Evolutionary conservation across 2,113 vertebrate species (phyloP).

Genomic region (Microtus ochrogaster): DNA sequence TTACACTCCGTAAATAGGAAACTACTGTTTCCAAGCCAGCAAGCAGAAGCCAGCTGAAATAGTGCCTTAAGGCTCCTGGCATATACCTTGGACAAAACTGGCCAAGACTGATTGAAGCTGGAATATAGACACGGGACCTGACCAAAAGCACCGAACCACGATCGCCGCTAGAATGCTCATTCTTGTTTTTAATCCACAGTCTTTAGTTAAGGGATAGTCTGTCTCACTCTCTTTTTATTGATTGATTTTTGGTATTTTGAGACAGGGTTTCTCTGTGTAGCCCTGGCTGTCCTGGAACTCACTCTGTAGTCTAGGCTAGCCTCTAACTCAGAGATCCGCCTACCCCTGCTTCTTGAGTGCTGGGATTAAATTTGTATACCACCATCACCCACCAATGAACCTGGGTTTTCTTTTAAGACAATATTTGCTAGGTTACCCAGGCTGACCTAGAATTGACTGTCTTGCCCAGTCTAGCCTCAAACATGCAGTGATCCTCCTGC

Average conservation of each 20-base stretch:
- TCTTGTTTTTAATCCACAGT: neutral
- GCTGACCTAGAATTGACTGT: neutral
- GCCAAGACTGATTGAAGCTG: neutral
- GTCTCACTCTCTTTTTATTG: neutral
- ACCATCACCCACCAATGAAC: neutral
- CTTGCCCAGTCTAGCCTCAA: neutral
- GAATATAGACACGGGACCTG: neutral
- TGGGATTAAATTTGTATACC: neutral
- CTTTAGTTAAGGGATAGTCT: slow-evolving; percentile 21
- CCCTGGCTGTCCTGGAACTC: neutral
- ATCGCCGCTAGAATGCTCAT: neutral
- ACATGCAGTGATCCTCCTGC: neutral
- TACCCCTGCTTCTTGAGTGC: neutral
- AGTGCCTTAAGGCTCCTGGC: neutral
- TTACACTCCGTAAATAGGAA: slow-evolving; percentile 58
- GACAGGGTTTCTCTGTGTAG: neutral
- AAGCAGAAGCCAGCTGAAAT: slow-evolving; percentile 43
- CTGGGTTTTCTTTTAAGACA: neutral
- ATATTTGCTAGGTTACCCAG: neutral
- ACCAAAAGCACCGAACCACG: neutral
- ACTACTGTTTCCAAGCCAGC: slow-evolving; percentile 16
- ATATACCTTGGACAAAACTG: neutral
- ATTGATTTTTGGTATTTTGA: neutral
- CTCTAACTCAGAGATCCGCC: neutral
- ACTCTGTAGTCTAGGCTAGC: neutral